Evolutionary conservation across 2,797 vertebrate species (phyloP).

Genomic region (Phrynocephalus forsythii): DNA sequence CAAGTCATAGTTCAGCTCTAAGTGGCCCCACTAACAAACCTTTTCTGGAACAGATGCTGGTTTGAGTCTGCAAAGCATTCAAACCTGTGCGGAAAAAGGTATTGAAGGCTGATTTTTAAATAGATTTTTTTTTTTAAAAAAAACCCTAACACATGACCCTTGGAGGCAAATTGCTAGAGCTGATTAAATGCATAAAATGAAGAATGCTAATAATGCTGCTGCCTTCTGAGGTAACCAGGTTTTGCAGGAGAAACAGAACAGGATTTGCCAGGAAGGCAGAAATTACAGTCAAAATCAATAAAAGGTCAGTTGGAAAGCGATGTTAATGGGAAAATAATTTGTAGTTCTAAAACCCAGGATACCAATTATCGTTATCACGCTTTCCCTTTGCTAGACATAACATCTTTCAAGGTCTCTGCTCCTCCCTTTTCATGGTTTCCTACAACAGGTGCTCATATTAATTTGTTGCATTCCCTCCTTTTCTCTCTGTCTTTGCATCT

Average conservation of each 20-base stretch:
- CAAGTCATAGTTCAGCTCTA: too few species aligned
- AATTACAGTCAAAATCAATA: conserved; percentile 41
- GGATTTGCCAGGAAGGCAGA: conserved; percentile 34
- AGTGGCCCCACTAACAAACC: too few species aligned
- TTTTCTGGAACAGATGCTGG: too few species aligned
- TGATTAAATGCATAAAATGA: conserved; percentile 20
- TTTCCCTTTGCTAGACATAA: conserved; percentile 38
- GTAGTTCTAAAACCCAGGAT: conserved; percentile 53
- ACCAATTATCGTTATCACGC: conserved; percentile 59
- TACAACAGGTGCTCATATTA: background rate
- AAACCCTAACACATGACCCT: conserved; percentile 10
- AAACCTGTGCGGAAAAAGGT: background rate
- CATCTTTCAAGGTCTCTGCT: background rate
- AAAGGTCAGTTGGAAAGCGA: conserved; percentile 34
- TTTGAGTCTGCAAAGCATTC: background rate
- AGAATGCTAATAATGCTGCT: conserved; percentile 14
- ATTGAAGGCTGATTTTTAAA: background rate
- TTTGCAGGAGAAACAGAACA: conserved; percentile 4
- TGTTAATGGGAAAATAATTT: conserved; percentile 55
- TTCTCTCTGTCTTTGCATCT: background rate
- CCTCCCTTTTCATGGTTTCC: background rate
- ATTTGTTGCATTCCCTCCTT: background rate
- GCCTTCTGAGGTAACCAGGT: background rate
- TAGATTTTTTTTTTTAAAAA: rapidly evolving
- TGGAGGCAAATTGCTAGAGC: background rate